These are phyloP conservation scores for Ormyrus thymus DNA, from an alignment of 2,888 invertebrate species.

Conservation along the genomic window DNA sequence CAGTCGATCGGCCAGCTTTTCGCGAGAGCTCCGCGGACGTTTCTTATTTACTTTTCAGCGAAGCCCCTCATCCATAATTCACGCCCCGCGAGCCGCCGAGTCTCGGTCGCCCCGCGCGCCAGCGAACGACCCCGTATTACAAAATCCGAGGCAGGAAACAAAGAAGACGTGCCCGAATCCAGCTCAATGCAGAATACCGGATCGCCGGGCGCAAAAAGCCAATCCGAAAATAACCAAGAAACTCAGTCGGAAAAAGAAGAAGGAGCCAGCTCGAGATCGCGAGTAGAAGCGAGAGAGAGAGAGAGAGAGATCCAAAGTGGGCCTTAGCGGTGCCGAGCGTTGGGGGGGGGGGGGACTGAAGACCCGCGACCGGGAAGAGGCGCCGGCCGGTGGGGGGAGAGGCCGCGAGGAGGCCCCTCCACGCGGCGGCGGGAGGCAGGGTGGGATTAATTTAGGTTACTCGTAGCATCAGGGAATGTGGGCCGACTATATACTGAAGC, in stretches of 20 bases:
- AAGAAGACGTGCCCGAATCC: not conserved
- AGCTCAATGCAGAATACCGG: slow-evolving; percentile 2
- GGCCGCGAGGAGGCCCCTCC: not conserved
- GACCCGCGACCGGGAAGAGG: slow-evolving; percentile 10
- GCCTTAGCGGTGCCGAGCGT: slow-evolving; percentile 7
- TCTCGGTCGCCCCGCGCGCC: not conserved
- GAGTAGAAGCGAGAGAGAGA: not conserved
- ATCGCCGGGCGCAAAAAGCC: slow-evolving; percentile 41
- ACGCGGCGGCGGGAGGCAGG: slow-evolving; percentile 28
- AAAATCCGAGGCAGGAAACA: not conserved
- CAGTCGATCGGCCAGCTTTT: not conserved
- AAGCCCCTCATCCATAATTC: not conserved
- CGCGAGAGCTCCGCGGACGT: too few species aligned
- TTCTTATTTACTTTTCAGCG: too few species aligned
- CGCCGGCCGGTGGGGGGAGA: not conserved
- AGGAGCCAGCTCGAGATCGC: not conserved
- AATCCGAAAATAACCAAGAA: slow-evolving; percentile 49
- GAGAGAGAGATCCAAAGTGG: slow-evolving; percentile 42
- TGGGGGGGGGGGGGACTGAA: slow-evolving; percentile 12
- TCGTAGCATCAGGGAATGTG: slow-evolving; percentile 70
- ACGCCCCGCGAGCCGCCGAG: not conserved
- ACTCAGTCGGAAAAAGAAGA: slow-evolving; percentile 21
- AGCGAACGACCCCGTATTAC: too few species aligned
- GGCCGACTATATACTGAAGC: slow-evolving; percentile 68
- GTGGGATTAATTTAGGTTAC: slow-evolving; percentile 75